Evolutionary conservation across 1,140 invertebrate genomes (phyloP).

Genomic region (Neodiprion virginianus): DNA sequence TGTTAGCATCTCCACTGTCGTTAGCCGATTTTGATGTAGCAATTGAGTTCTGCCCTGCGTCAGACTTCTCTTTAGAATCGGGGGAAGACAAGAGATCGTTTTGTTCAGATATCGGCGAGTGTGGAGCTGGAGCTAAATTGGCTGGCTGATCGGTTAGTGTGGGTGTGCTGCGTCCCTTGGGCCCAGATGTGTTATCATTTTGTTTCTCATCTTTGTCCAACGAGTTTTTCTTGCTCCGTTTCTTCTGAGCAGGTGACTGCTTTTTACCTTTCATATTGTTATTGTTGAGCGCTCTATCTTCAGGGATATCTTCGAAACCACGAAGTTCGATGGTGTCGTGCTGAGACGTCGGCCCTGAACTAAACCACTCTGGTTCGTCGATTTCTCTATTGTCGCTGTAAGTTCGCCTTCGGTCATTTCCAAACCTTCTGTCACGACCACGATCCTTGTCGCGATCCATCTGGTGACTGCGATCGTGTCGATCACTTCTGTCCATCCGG

Average conservation of each 20-base stretch:
- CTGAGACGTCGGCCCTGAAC: conserved; percentile 87
- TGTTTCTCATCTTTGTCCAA: conserved; percentile 47
- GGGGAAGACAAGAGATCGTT: conserved; percentile 33
- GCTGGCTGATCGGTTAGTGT: conserved; percentile 49
- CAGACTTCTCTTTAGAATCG: conserved; percentile 38
- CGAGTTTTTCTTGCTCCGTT: conserved; percentile 48
- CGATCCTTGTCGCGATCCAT: conserved; percentile 52
- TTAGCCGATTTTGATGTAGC: conserved; percentile 31
- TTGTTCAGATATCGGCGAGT: conserved; percentile 55
- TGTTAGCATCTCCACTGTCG: conserved; percentile 27
- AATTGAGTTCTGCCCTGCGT: conserved; percentile 30
- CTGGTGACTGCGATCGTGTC: conserved; percentile 39
- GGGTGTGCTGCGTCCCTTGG: conserved; percentile 55
- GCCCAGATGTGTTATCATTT: conserved; percentile 41
- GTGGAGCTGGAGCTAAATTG: conserved; percentile 41
- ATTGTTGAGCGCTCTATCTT: conserved; percentile 55
- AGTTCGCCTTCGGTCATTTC: conserved; percentile 59
- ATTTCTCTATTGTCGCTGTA: conserved; percentile 59
- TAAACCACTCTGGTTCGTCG: conserved; percentile 80
- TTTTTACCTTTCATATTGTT: conserved; percentile 54
- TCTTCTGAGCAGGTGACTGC: conserved; percentile 54
- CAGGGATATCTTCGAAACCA: conserved; percentile 82
- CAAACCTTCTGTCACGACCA: conserved; percentile 55
- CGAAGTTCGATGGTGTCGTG: conserved; percentile 91
- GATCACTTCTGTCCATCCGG: conserved; percentile 34